Percentiles rank a stretch among this genome's conserved stretches.
These are phyloP conservation scores for Pterostichus madidus DNA, from an alignment of 2,888 invertebrate species.

Conservation along the genomic window DNA sequence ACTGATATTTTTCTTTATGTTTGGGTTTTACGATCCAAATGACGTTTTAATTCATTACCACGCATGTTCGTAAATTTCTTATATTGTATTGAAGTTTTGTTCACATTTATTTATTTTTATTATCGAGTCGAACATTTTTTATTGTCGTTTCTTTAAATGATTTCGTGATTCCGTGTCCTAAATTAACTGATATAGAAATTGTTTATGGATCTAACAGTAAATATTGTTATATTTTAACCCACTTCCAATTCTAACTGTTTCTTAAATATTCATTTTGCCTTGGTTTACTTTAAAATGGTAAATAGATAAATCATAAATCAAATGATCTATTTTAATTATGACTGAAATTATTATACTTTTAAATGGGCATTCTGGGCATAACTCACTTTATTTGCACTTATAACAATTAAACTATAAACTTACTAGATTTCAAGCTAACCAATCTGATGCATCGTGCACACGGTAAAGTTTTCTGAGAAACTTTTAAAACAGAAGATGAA, in stretches of 20 bases:
- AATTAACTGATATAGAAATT: not conserved
- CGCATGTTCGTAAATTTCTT: constrained; percentile 58
- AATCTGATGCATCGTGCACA: too few relatives aligned
- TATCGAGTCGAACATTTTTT: constrained; percentile 35
- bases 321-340: too few relatives aligned
- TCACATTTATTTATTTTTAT: constrained; percentile 44
- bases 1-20: constrained; percentile 54
- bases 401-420: too few relatives aligned
- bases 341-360: too few relatives aligned
- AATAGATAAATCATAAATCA: too few relatives aligned
- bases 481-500: too few relatives aligned
- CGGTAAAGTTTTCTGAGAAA: too few relatives aligned
- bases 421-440: too few relatives aligned
- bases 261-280: too few relatives aligned
- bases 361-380: too few relatives aligned
- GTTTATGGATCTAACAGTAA: not conserved
- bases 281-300: too few relatives aligned
- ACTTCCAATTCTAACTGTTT: not conserved
- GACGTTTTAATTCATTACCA: constrained; percentile 60
- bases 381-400: too few relatives aligned
- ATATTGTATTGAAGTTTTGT: constrained; percentile 47
- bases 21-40: constrained; percentile 45
- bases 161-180: constrained; percentile 1
- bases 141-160: constrained; percentile 26
- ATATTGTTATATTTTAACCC: not conserved